Base-by-base conservation (phyloP, 2,797 vertebrate genomes). In the Mastacembelus armatus region DNA sequence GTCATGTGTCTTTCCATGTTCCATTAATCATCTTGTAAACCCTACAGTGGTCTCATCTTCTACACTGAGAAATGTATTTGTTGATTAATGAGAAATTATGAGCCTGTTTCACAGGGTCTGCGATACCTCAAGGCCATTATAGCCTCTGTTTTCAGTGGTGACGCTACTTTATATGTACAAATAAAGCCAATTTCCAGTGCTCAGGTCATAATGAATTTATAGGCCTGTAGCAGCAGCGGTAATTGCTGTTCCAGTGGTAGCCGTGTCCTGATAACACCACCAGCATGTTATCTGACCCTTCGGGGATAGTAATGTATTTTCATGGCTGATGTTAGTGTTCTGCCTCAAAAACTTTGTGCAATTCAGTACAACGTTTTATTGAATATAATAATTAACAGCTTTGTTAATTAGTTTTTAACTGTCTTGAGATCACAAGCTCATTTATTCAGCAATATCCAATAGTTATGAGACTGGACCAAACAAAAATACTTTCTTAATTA, bases 381-480 rank as follows among this genome's bases (percentile, higher is more conserved):
- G 26, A 24, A 21, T 33, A 10, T 68, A 82, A 80, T 84, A 21
- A 72, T 74, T 79, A 78, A 86, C 64, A 11, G 18, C 38, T 55
- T 60, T 39, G 66, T 80, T 83, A 77, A 80, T 84, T 44, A 60
- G 45, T 47, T 10, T 18, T n/a, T 0, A 50, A 55, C 43, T 47
- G 32, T 52, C 16, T 2, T 39, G 26, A 32, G 61, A 78, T 69
- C 65, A 66, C 16, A 14, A 49, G 24, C 45, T 69, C 18, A 5
- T 42, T 36, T 65, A 50, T 36, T 47, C 14, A n/a, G n/a, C n/a
- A n/a, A n/a, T n/a, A 30, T 9, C 55, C 7, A 43, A 14, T 12
- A 21, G 27, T 11, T 2, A 2, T 29, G 10, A 65, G 35, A 19
- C 10, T 36, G 9, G 9, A 32, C 5, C 5, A 7, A 2, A 4